phyloP scores from a whole-genome alignment of 2,113 vertebrate genomes.

The Microtus montanus region DNA sequence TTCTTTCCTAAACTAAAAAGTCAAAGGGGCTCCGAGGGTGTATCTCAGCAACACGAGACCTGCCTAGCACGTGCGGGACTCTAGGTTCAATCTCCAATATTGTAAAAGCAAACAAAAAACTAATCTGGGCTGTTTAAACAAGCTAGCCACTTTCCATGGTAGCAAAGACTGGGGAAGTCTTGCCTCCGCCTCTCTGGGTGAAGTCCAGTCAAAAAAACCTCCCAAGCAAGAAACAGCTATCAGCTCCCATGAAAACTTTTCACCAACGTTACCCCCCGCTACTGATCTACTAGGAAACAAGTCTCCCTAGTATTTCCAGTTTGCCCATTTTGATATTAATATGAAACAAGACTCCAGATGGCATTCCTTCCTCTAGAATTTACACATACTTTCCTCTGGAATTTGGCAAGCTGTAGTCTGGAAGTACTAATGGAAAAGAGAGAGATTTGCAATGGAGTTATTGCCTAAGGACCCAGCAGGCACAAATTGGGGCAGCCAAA shows the following conservation, averaged over 20 bases:
- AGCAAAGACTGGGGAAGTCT: neutral
- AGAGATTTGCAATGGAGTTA: neutral
- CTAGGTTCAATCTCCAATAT: neutral
- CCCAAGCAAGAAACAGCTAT: neutral
- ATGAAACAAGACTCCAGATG: neutral
- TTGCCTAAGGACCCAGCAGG: neutral
- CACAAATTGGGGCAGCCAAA: neutral
- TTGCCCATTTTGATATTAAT: neutral
- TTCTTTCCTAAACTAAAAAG: neutral
- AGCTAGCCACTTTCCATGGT: neutral
- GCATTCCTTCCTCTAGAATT: neutral
- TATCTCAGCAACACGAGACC: neutral
- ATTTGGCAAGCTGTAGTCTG: neutral
- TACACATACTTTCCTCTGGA: neutral
- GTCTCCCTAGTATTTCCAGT: neutral
- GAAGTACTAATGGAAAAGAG: neutral
- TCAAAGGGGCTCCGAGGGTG: neutral
- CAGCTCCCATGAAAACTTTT: too few species aligned
- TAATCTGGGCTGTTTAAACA: neutral
- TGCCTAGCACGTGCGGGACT: neutral
- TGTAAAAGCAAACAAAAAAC: neutral
- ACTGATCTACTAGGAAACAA: neutral
- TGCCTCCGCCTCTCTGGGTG: too few species aligned
- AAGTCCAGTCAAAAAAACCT: neutral
- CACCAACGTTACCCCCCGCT: too few species aligned